phyloP scores from a whole-genome alignment of 2,888 invertebrate species.

The Orchestes rusci region DNA sequence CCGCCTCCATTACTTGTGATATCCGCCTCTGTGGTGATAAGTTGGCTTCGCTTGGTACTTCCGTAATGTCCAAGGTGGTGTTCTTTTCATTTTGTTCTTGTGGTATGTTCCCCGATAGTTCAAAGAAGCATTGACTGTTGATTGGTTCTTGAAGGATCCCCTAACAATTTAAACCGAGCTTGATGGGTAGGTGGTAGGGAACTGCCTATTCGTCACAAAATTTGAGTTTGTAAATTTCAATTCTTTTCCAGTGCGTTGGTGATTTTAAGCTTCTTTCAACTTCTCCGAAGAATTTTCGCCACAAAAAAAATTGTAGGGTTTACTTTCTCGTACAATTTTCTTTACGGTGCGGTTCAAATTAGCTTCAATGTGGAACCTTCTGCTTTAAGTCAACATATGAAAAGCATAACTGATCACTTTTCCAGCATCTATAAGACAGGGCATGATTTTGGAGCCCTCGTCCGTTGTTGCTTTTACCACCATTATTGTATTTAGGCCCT shows the following conservation, averaged over 20 bases:
- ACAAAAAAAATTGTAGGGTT: neutral
- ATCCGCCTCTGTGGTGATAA: neutral
- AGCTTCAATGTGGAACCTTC: neutral
- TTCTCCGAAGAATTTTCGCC: neutral
- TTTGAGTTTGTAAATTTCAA: neutral
- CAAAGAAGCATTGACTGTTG: neutral
- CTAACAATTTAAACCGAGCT: neutral
- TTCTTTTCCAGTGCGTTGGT: neutral
- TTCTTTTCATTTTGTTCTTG: neutral
- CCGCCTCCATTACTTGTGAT: neutral
- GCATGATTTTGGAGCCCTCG: neutral
- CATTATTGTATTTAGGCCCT: neutral
- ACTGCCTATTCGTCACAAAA: neutral
- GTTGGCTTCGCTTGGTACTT: neutral
- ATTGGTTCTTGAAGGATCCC: neutral
- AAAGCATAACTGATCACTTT: neutral
- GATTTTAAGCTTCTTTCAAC: neutral
- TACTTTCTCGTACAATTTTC: neutral
- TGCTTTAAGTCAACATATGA: neutral
- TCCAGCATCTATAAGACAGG: neutral
- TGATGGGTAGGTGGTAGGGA: neutral
- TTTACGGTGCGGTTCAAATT: neutral
- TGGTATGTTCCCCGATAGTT: neutral
- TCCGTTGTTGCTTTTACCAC: neutral
- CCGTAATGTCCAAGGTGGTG: too few relatives aligned